These are phyloP conservation scores for Enteromius treurensis DNA, from an alignment of 2,797 vertebrate genomes.

Conservation along the genomic window DNA sequence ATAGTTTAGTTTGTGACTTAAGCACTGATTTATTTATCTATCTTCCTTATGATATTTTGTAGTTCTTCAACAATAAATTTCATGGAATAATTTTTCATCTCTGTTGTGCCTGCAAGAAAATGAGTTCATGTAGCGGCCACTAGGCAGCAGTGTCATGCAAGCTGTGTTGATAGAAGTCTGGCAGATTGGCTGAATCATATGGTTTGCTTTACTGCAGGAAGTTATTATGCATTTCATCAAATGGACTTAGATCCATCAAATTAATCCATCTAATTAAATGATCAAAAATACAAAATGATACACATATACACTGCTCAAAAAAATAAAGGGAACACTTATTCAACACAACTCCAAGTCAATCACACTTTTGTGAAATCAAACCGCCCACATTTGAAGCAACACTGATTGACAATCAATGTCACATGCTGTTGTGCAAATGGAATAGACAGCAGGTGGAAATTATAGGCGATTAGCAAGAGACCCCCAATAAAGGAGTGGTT, in stretches of 20 bases:
- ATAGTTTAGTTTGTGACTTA: not conserved
- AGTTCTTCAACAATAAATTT: conserved; percentile 66
- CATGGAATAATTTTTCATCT: conserved; percentile 56
- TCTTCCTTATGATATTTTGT: conserved; percentile 38
- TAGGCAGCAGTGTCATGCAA: conserved; percentile 62
- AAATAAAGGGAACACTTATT: no score
- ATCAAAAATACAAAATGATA: not conserved
- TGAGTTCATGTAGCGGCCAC: conserved; percentile 49
- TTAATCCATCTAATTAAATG: not conserved
- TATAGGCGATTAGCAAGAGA: no score
- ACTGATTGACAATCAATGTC: no score
- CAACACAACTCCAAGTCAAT: no score
- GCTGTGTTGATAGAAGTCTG: not conserved
- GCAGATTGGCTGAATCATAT: not conserved
- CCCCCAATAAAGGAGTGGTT: no score
- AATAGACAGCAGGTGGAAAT: no score
- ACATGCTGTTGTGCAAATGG: no score
- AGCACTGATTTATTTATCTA: conserved; percentile 6
- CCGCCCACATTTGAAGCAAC: no score
- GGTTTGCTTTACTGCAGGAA: not conserved
- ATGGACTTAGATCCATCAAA: not conserved
- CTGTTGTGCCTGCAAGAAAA: not conserved
- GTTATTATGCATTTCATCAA: not conserved
- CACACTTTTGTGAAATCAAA: no score
- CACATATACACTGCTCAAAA: no score